Evolutionary conservation across 2,888 invertebrate species (phyloP), one percentile per base, ranked within the genome.

Genomic region (Leucophenga montana): DNA sequence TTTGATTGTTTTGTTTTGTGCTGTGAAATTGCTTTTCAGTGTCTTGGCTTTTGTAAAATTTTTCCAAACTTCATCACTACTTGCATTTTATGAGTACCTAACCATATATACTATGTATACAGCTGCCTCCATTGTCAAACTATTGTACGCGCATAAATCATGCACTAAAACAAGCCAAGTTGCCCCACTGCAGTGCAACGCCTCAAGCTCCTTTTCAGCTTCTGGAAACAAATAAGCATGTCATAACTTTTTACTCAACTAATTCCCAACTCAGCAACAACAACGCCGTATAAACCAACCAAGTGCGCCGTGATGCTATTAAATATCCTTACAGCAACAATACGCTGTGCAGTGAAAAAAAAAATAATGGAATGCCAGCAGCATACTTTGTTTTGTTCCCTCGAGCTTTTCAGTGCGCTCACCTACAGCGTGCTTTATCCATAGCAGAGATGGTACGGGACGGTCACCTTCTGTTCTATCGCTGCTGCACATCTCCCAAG

Each of bases 101-200:
- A n/a, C n/a, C n/a, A n/a, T n/a, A n/a, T n/a, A n/a, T n/a, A 53
- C 39, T 3, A 50, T 3, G 46, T 27, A 44, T 53, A 68, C 56
- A 46, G 67, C 57, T n/a, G 67, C 59, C 33, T 68, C 57, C 62
- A 31, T 75, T 77, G 74, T 68, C 73, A 70, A 67, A 73, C 39
- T 39, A 39, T 39, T 39, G 8, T 39, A 39, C 39, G 76, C 76
- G 66, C 77, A 83, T 83, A 84, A 83, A 83, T 83, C 83, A 83
- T 83, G 72, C 70, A 69, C 65, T 73, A 56, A 39, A 9, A 39
- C 62, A 62, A 14, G 6, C 14, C 44, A 22, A 39, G 66, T 20
- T 5, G 31, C 5, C 31, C 61, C 71, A 62, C n/a, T n/a, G n/a
- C n/a, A n/a, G n/a, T n/a, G n/a, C n/a, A n/a, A n/a, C n/a, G n/a